Conservation (phyloP, 2,888 invertebrate species). For the Acronicta leporina region DNA sequence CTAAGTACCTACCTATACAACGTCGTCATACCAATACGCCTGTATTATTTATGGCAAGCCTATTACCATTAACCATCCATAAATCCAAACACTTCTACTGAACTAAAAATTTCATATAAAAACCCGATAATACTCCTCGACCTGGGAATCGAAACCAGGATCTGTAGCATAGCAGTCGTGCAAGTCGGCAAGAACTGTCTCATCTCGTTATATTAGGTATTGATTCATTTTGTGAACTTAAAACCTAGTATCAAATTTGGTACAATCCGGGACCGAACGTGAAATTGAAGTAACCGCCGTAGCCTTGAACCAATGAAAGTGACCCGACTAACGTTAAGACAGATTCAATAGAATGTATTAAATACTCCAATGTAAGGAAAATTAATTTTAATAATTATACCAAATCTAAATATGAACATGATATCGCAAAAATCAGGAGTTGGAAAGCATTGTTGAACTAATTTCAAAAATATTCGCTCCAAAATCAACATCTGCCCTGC, state of each 20-base stretch:
- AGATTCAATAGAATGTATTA: too few relatives aligned
- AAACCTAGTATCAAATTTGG: neutral
- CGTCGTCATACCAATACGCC: neutral
- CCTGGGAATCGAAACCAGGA: neutral
- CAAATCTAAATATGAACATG: neutral
- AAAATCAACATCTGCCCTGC: constrained; percentile 33
- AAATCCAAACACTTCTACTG: too few relatives aligned
- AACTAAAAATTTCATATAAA: too few relatives aligned
- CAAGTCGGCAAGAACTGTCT: too few relatives aligned
- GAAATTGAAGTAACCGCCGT: neutral
- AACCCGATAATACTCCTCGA: too few relatives aligned
- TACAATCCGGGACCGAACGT: neutral
- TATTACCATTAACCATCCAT: too few relatives aligned
- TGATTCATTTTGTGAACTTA: neutral
- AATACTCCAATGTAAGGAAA: too few relatives aligned
- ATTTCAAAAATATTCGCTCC: constrained; percentile 22
- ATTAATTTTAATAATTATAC: too few relatives aligned
- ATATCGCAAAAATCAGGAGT: neutral
- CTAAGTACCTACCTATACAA: neutral
- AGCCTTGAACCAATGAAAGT: neutral
- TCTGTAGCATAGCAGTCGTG: too few relatives aligned
- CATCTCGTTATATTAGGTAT: too few relatives aligned
- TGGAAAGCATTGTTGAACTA: neutral
- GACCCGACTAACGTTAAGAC: too few relatives aligned
- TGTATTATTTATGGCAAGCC: too few relatives aligned